These are phyloP conservation scores for Macaria liturata DNA, from an alignment of 2,888 invertebrate genomes.

Conservation along the genomic window DNA sequence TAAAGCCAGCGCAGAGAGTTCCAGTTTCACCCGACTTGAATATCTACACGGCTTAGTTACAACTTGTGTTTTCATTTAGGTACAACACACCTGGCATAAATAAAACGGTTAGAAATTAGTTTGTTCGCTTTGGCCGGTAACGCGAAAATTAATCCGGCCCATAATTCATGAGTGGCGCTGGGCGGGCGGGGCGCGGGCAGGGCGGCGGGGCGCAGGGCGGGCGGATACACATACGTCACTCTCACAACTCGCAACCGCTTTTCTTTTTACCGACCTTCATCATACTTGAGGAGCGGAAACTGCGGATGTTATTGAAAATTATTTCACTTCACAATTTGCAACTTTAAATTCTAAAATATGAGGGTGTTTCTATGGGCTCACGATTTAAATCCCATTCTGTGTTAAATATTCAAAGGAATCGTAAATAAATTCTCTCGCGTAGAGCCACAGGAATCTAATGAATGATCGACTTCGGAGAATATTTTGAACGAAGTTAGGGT, in stretches of 20 bases:
- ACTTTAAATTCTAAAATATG: constrained; percentile 17
- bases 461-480: constrained; percentile 3
- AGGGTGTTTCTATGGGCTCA: constrained; percentile 11
- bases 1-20: constrained; percentile 11
- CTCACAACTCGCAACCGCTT: constrained; percentile 42
- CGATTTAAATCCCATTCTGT: not conserved
- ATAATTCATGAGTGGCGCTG: constrained; percentile 46
- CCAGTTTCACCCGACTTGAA: constrained; percentile 11
- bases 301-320: constrained; percentile 35
- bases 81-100: constrained; percentile 26
- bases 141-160: constrained; percentile 50
- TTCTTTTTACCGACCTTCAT: constrained; percentile 30
- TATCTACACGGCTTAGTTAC: constrained; percentile 16
- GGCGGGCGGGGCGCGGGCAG: constrained; percentile 17
- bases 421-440: not conserved
- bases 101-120: constrained; percentile 36
- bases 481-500: constrained; percentile 1
- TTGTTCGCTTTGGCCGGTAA: constrained; percentile 37
- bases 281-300: constrained; percentile 23
- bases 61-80: constrained; percentile 35
- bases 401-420: constrained; percentile 2
- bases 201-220: constrained; percentile 27
- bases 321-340: constrained; percentile 32
- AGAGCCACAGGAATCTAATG: constrained; percentile 3
- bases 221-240: constrained; percentile 47